Percentiles rank a stretch among this genome's conserved stretches.
Evolutionary conservation across 2,113 vertebrate genomes (phyloP).

Genomic region (Anas platyrhynchos): DNA sequence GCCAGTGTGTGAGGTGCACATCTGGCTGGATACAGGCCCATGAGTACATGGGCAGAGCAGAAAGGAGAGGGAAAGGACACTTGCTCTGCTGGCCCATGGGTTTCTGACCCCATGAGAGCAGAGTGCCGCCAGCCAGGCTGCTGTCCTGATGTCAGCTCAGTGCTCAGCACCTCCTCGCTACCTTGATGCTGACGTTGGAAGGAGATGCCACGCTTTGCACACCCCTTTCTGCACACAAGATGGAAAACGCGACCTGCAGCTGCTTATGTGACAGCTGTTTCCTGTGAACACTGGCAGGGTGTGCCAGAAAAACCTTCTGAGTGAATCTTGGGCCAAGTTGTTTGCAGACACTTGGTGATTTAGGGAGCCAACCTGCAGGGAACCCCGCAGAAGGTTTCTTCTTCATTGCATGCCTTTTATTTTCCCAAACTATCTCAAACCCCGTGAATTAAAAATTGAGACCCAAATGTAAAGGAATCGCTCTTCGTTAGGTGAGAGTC

Average conservation of each 20-base stretch:
- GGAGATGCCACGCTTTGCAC: neutral
- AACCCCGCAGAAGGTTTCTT: neutral
- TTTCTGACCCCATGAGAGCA: neutral
- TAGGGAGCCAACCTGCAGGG: neutral
- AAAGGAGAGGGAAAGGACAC: neutral
- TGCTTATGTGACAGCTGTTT: neutral
- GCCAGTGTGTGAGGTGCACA: accelerated
- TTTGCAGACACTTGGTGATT: neutral
- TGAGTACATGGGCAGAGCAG: neutral
- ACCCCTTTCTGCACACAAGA: neutral
- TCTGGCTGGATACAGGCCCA: accelerated
- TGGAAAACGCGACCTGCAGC: neutral
- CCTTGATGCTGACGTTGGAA: neutral
- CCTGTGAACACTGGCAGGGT: neutral
- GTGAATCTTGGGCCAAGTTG: neutral
- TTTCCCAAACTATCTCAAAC: neutral
- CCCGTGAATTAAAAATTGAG: neutral
- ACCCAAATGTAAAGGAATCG: neutral
- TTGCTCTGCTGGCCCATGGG: neutral
- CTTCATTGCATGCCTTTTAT: neutral
- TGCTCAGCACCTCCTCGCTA: neutral
- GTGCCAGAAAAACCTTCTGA: neutral
- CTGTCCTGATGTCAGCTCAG: neutral
- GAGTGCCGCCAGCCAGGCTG: accelerated
- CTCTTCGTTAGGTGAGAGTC: neutral